These are phyloP conservation scores for Drosophila cracens DNA, from an alignment of 2,888 invertebrate genomes.

Conservation along the genomic window DNA sequence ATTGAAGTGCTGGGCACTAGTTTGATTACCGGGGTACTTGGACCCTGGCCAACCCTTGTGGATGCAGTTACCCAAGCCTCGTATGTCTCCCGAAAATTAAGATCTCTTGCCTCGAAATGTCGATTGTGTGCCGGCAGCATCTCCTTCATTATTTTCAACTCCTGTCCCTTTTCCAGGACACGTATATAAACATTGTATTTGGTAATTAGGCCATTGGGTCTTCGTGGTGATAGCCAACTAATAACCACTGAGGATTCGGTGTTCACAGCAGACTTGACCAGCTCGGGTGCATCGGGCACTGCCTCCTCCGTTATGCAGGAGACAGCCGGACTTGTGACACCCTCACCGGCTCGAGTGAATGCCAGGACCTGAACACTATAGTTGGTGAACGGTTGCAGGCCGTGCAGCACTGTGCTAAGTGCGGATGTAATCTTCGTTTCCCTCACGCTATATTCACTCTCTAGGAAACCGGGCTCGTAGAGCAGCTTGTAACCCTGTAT, in stretches of 20 bases:
- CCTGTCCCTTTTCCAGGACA: constrained; percentile 86
- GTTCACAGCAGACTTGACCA: constrained; percentile 87
- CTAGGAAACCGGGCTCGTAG: constrained; percentile 86
- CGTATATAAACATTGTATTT: constrained; percentile 88
- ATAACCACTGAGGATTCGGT: constrained; percentile 87
- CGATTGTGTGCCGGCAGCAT: constrained; percentile 85
- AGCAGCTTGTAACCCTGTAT: constrained; percentile 92
- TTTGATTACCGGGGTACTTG: constrained; percentile 86
- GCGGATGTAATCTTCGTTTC: constrained; percentile 87
- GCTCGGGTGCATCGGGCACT: constrained; percentile 87
- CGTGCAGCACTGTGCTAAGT: constrained; percentile 86
- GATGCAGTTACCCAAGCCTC: constrained; percentile 88
- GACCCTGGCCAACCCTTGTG: constrained; percentile 88
- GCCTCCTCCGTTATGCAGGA: constrained; percentile 88
- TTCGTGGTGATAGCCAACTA: constrained; percentile 88
- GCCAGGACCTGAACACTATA: constrained; percentile 88
- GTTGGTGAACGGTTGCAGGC: constrained; percentile 88
- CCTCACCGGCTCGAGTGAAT: constrained; percentile 88
- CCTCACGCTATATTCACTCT: constrained; percentile 82
- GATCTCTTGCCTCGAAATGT: constrained; percentile 86
- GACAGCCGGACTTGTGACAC: constrained; percentile 86
- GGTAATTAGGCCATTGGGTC: constrained; percentile 88
- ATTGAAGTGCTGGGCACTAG: constrained; percentile 85
- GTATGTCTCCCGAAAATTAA: constrained; percentile 86
- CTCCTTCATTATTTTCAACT: constrained; percentile 85